Conservation (phyloP, 2,888 invertebrate genomes). For the Scrobipalpa costella region DNA sequence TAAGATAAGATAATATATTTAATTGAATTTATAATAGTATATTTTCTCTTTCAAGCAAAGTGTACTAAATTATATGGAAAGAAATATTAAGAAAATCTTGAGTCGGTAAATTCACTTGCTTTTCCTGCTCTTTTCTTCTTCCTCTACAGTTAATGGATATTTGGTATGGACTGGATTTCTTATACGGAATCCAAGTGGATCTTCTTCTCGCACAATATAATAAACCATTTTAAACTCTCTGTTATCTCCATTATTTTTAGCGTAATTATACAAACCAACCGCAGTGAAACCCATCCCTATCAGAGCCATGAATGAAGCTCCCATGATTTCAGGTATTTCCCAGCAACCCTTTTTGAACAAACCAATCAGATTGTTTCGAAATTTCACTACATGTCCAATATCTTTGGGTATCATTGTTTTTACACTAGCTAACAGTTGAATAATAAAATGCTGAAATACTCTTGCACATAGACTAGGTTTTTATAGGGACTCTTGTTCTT, state of each 20-base stretch:
- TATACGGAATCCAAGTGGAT: slow-evolving; percentile 76
- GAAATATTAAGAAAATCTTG: not conserved
- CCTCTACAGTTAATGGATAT: slow-evolving; percentile 32
- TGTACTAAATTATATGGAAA: not conserved
- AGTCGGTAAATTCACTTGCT: not conserved
- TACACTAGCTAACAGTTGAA: not conserved
- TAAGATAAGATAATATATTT: no score
- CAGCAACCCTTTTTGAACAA: slow-evolving; percentile 74
- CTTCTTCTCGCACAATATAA: slow-evolving; percentile 83
- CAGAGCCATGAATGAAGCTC: slow-evolving; percentile 77
- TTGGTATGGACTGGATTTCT: slow-evolving; percentile 59
- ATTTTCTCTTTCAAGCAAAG: no score
- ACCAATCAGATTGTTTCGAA: slow-evolving; percentile 51
- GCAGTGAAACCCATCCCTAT: slow-evolving; percentile 77
- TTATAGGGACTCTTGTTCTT: no score
- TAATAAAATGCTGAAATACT: not conserved
- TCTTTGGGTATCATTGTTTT: slow-evolving; percentile 41
- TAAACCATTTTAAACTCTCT: slow-evolving; percentile 82
- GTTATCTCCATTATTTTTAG: slow-evolving; percentile 82
- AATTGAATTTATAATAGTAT: no score
- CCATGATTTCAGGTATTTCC: slow-evolving; percentile 87
- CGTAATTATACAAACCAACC: slow-evolving; percentile 68
- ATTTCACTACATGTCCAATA: slow-evolving; percentile 57
- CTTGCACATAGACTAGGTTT: not conserved
- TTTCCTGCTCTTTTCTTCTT: not conserved